Evolutionary conservation across 2,113 vertebrate genomes (phyloP).

Genomic region (Hemicordylus capensis): DNA sequence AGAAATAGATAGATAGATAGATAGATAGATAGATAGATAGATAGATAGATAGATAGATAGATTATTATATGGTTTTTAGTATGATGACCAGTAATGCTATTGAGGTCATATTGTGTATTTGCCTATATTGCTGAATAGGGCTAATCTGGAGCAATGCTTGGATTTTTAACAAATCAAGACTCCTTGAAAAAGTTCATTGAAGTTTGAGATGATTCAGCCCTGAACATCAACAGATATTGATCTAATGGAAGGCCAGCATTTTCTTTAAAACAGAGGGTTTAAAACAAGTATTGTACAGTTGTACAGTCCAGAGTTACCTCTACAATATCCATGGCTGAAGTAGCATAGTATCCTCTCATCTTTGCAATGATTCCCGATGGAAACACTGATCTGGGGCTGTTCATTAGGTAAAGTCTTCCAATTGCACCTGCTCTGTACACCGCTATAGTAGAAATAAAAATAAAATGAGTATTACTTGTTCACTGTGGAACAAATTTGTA

Average conservation of each 20-base stretch:
- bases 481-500: background rate
- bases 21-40: no score
- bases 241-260: background rate
- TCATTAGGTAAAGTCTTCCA: constrained; percentile 80
- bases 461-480: constrained; percentile 10
- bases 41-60: no score
- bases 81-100: background rate
- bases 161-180: background rate
- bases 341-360: constrained; percentile 78
- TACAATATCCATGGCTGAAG: constrained; percentile 79
- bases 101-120: no score
- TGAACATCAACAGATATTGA: background rate
- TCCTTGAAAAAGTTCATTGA: background rate
- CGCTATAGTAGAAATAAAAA: constrained; percentile 64
- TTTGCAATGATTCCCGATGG: constrained; percentile 80
- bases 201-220: background rate
- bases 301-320: no score
- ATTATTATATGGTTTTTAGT: no score
- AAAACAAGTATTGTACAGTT: background rate
- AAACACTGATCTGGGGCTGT: constrained; percentile 77
- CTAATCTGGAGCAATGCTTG: background rate
- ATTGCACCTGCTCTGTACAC: constrained; percentile 79
- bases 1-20: no score
- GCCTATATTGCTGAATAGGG: background rate
- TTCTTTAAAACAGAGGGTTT: background rate